Evolutionary conservation across 2,113 vertebrate genomes (phyloP).

Genomic region (Tyto alba): DNA sequence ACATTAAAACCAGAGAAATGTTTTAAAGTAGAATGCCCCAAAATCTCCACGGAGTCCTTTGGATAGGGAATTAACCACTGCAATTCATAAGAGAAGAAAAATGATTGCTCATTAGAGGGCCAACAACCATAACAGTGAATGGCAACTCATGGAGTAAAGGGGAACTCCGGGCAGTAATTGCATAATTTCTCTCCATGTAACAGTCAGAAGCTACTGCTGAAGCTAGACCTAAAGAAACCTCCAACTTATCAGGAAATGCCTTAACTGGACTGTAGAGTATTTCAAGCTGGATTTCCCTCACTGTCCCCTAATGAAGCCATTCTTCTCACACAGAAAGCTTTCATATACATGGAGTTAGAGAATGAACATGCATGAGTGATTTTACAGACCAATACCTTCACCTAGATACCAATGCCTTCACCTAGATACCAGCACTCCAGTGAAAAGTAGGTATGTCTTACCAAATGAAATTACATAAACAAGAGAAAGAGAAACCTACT

Average conservation of each 20-base stretch:
- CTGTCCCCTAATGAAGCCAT: not conserved
- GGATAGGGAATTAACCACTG: not conserved
- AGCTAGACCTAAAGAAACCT: not conserved
- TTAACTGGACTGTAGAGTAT: not conserved
- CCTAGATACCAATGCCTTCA: not conserved
- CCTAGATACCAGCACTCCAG: not conserved
- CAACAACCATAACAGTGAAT: not conserved
- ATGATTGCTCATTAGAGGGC: not conserved
- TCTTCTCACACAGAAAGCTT: not conserved
- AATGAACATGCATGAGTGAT: accelerated
- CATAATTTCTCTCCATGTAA: not conserved
- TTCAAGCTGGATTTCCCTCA: not conserved
- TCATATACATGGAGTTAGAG: not conserved
- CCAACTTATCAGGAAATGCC: not conserved
- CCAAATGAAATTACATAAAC: not conserved
- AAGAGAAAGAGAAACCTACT: not conserved
- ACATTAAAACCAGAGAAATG: not conserved
- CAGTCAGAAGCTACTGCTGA: not conserved
- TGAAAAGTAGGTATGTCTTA: not conserved
- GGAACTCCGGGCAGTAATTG: not conserved
- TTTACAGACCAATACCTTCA: not conserved
- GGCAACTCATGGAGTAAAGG: not conserved
- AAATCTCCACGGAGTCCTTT: not conserved
- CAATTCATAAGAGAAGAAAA: not conserved
- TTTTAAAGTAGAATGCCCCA: not conserved